These are phyloP conservation scores for Oceanites oceanicus DNA, from an alignment of 2,113 vertebrate genomes.

Conservation along the genomic window DNA sequence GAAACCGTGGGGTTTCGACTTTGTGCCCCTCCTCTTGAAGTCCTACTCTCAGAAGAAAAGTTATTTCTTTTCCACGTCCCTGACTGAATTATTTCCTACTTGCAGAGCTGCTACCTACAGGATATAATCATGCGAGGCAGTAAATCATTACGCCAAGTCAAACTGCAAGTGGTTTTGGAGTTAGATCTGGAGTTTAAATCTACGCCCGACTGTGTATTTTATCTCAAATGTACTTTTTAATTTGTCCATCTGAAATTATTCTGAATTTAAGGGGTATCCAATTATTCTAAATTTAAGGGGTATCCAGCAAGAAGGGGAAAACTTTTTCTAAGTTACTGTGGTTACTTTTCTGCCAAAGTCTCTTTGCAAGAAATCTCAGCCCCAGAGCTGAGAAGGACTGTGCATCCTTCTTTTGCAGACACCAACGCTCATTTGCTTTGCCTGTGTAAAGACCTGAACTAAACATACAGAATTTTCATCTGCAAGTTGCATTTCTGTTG, in stretches of 20 bases:
- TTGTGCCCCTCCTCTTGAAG: not conserved
- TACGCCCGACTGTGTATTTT: not conserved
- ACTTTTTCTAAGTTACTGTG: not conserved
- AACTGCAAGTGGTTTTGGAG: slow-evolving; percentile 18
- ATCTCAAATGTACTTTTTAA: slow-evolving; percentile 40
- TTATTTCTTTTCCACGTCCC: slow-evolving; percentile 8
- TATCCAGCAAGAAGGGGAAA: not conserved
- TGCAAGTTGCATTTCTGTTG: not conserved
- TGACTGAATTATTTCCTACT: slow-evolving; percentile 31
- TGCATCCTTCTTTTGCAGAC: not conserved
- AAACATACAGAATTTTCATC: fast-evolving
- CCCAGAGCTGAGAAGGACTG: not conserved
- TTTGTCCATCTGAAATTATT: slow-evolving; percentile 36
- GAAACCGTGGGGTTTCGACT: not conserved
- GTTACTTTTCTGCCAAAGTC: not conserved
- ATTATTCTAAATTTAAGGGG: too few species aligned
- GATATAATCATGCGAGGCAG: not conserved
- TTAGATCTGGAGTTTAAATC: not conserved
- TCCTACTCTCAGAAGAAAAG: not conserved
- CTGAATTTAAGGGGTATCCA: not conserved
- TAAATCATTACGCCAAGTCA: slow-evolving; percentile 3
- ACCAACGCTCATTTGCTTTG: not conserved
- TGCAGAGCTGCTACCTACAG: slow-evolving; percentile 32
- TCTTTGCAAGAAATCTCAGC: not conserved
- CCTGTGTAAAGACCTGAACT: not conserved